Base-by-base conservation (phyloP, 2,113 vertebrate species). In the human (Homo sapiens) region DNA sequence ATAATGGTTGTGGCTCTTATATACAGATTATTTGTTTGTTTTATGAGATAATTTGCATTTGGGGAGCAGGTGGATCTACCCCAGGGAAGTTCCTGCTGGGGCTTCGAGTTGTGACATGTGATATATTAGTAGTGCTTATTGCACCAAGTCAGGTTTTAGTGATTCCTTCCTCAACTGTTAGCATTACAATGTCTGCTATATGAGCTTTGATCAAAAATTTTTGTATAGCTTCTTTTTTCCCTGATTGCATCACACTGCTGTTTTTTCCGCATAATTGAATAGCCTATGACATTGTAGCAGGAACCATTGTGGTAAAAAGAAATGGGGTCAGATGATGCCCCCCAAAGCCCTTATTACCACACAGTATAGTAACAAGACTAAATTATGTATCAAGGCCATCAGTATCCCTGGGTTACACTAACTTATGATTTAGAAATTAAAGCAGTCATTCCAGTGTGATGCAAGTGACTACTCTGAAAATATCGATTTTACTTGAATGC, bases 241-340 rank as follows among this genome's bases (percentile, higher is more conserved):
- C 99, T 68, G 99, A 99, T 4, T 99, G 99, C 98, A 99, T 99
- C 98, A 99, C 99, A 0, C 98, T 99, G 92, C 99, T 99, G 96
- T 99, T 99, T 98, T 99, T 99, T 98, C 99, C 99, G 97, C 99
- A 99, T 97, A 99, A 99, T 98, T 99, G 99, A 99, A 99, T 99
- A 97, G 99, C 99, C 64, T 99, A 99, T 45, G 99, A 99, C 97
- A 99, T 99, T 76, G 99, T 99, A 97, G 99, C 99, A 17, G 99
- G 99, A 95, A 99, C 99, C 97, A 99, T 99, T 88, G 99, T 99
- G 92, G 99, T 99, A 96, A 99, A 99, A 97, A 99, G 99, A 96
- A 98, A 99, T 16, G 98, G 98, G 75, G 98, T 97, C 89, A 99
- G 99, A 99, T 99, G 99, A 99, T 98, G 96, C 48, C 88, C 76